Percentiles rank a stretch among this genome's conserved stretches.
Conservation (phyloP, 2,113 vertebrate species). For the Calidris pygmaea region DNA sequence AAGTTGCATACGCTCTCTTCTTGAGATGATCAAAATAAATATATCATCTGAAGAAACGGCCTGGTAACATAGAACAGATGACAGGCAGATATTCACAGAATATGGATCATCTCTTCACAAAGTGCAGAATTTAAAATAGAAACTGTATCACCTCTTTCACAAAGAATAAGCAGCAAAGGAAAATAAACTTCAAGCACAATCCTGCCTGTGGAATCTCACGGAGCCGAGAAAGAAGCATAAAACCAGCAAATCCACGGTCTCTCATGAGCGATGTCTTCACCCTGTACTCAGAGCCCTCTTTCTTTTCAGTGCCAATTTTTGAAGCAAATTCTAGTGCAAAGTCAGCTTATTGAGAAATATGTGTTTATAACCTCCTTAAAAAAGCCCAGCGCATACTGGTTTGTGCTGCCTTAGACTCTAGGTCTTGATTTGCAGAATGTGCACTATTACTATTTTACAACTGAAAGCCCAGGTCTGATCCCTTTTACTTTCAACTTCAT, state of each 20-base stretch:
- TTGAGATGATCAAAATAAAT: background rate
- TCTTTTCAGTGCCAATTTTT: background rate
- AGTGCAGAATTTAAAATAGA: background rate
- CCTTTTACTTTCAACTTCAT: background rate
- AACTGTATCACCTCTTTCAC: background rate
- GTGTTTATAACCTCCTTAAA: background rate
- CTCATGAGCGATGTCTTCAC: background rate
- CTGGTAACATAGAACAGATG: background rate
- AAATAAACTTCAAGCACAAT: background rate
- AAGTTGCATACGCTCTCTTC: background rate
- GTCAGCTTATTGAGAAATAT: background rate
- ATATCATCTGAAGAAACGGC: background rate
- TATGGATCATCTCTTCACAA: background rate
- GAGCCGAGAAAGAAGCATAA: background rate
- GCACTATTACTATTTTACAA: background rate
- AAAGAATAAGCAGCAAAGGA: background rate
- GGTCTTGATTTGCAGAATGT: background rate
- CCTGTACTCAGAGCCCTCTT: background rate
- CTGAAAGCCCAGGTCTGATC: background rate
- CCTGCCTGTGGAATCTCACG: background rate
- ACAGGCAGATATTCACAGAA: background rate
- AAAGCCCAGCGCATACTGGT: background rate
- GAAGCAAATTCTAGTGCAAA: background rate
- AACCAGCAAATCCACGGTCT: background rate
- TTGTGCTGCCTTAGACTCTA: background rate